Evolutionary conservation across 2,797 vertebrate genomes (phyloP).

Genomic region (Ceyx erithaca): DNA sequence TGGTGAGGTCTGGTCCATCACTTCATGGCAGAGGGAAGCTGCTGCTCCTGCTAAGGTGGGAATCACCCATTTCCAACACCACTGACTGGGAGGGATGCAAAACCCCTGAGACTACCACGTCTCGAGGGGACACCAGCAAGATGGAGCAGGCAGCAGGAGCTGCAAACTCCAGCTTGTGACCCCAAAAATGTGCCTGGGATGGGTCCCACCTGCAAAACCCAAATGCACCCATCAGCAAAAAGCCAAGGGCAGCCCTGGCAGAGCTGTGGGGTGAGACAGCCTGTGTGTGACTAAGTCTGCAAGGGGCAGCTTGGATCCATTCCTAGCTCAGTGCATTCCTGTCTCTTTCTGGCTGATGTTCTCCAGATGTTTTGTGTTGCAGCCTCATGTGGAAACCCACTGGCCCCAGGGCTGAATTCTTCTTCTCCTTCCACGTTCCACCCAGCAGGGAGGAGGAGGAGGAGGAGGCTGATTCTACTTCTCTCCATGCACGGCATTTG

Average conservation of each 20-base stretch:
- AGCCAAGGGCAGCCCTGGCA: rapidly evolving
- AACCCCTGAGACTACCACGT: background rate
- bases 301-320: background rate
- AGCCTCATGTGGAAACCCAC: slow-evolving; percentile 37
- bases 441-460: background rate
- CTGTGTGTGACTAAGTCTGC: background rate
- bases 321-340: slow-evolving; percentile 45
- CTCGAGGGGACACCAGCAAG: background rate
- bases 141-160: background rate
- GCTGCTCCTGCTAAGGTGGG: background rate
- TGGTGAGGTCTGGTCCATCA: background rate
- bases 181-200: background rate
- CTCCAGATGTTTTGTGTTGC: slow-evolving; percentile 57
- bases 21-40: background rate
- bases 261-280: background rate
- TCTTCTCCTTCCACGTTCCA: background rate
- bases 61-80: background rate
- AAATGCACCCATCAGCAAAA: background rate
- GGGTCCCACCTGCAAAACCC: background rate
- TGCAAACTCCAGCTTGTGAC: background rate
- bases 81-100: background rate
- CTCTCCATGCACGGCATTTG: rapidly evolving
- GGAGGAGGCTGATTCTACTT: background rate
- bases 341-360: slow-evolving; percentile 31
- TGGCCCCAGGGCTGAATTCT: background rate